These are phyloP conservation scores for Lepidothrix coronata DNA, from an alignment of 2,113 vertebrate genomes.

Conservation along the genomic window DNA sequence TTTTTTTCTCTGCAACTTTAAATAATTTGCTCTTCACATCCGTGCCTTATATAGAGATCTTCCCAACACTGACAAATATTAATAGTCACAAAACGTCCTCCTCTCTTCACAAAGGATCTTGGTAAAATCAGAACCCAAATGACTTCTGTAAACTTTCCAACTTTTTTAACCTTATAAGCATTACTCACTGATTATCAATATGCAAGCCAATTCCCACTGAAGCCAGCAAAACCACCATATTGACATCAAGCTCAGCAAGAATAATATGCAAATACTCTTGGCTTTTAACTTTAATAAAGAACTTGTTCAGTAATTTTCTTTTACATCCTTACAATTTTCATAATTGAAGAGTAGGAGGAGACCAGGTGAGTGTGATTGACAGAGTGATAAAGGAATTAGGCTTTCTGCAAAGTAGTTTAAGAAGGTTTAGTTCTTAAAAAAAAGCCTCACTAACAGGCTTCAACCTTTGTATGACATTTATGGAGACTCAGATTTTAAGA, in stretches of 20 bases:
- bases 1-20: neutral
- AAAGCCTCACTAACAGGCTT: constrained; percentile 8
- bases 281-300: neutral
- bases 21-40: neutral
- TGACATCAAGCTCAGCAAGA: neutral
- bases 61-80: neutral
- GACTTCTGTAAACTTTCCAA: neutral
- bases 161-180: neutral
- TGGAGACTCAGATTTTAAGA: constrained; percentile 35
- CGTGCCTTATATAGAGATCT: neutral
- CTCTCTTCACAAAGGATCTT: neutral
- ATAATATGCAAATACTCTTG: neutral
- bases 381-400: neutral
- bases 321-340: neutral
- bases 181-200: neutral
- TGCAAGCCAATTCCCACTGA: neutral
- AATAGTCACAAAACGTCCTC: neutral
- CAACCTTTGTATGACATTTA: neutral
- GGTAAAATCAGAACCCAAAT: neutral
- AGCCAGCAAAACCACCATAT: neutral
- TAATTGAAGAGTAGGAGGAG: neutral
- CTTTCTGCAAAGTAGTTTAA: neutral
- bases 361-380: neutral
- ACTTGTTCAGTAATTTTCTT: neutral
- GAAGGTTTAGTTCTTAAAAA: neutral